phyloP scores from a whole-genome alignment of 2,888 invertebrate species.

The Helobdella robusta region DNA sequence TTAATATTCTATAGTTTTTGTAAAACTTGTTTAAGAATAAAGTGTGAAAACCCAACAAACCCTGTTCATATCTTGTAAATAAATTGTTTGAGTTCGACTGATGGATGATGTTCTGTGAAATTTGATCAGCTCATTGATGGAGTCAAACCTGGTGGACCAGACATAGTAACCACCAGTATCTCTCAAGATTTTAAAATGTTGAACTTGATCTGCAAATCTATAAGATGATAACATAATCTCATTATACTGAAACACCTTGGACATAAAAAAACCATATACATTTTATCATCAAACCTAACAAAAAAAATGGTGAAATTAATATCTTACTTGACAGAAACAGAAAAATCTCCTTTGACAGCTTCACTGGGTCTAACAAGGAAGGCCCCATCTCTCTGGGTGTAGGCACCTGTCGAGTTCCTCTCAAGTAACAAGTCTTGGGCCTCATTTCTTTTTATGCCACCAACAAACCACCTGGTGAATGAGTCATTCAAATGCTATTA shows the following conservation, averaged over 20 bases:
- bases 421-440: conserved; percentile 81
- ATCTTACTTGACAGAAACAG: conserved; percentile 97
- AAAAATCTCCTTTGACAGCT: conserved; percentile 97
- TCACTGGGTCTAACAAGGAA: conserved; percentile 97
- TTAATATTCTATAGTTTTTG: background rate
- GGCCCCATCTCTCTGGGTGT: conserved; percentile 68
- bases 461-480: conserved; percentile 81
- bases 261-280: too few species aligned
- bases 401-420: conserved; percentile 62
- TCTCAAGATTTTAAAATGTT: conserved; percentile 64
- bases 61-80: conserved; percentile 13
- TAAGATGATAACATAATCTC: conserved; percentile 24
- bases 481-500: too few species aligned
- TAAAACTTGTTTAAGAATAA: conserved; percentile 21
- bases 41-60: conserved; percentile 18
- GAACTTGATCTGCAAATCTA: conserved; percentile 44
- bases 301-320: too few species aligned
- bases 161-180: conserved; percentile 97
- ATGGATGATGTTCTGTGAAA: conserved; percentile 82
- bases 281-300: too few species aligned
- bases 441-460: conserved; percentile 89
- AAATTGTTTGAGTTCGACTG: conserved; percentile 51
- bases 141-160: conserved; percentile 99
- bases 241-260: background rate
- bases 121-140: conserved; percentile 92